These are phyloP conservation scores for Equus quagga DNA, from an alignment of 2,113 vertebrate genomes.

Conservation along the genomic window DNA sequence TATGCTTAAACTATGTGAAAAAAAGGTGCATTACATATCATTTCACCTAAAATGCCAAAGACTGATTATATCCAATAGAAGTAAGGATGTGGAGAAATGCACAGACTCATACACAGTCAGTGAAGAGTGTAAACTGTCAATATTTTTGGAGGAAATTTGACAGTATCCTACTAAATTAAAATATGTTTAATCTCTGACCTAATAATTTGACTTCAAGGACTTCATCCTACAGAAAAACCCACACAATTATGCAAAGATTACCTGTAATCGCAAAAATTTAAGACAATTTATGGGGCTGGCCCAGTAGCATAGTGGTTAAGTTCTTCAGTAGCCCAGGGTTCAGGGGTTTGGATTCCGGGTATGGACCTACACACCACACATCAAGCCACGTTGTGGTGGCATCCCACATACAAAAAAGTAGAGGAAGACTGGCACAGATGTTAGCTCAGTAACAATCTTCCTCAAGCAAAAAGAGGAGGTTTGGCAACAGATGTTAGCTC, in stretches of 20 bases:
- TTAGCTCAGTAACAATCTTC: too few species aligned
- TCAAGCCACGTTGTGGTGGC: too few species aligned
- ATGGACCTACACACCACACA: too few species aligned
- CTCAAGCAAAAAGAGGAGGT: too few species aligned
- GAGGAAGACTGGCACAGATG: too few species aligned
- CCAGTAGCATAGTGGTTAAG: too few species aligned
- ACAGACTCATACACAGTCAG: not conserved
- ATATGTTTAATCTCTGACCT: not conserved
- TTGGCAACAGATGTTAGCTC: too few species aligned
- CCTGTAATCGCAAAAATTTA: constrained; percentile 26
- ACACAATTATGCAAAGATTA: not conserved
- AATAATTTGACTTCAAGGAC: not conserved
- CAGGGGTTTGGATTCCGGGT: too few species aligned
- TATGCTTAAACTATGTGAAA: not conserved
- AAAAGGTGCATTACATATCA: not conserved
- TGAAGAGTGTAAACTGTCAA: not conserved
- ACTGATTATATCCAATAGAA: not conserved
- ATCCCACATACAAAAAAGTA: too few species aligned
- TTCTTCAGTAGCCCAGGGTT: too few species aligned
- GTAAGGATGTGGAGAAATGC: not conserved
- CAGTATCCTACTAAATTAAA: not conserved
- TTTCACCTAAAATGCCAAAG: not conserved
- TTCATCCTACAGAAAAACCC: not conserved
- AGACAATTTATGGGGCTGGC: not conserved
- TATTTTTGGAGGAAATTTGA: constrained; percentile 14